Conservation (phyloP, 2,888 invertebrate species). For the Stomorhina lunata region DNA sequence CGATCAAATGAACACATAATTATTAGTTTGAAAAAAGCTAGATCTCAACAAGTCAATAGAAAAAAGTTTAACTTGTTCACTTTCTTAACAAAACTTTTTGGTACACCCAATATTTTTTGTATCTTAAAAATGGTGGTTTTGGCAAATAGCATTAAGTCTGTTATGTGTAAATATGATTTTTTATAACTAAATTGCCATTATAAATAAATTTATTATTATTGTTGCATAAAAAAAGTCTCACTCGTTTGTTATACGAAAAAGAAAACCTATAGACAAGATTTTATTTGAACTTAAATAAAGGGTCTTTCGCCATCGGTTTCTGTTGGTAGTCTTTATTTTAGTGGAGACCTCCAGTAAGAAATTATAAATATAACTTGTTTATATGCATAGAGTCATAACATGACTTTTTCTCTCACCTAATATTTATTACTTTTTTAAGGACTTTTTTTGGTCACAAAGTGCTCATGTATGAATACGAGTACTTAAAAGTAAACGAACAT, state of each 20-base stretch:
- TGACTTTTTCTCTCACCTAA: not conserved
- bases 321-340: no score
- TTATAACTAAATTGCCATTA: conserved; percentile 52
- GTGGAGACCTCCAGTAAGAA: no score
- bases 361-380: no score
- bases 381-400: not conserved
- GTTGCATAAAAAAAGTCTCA: not conserved
- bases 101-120: no score
- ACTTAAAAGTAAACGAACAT: not conserved
- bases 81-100: no score
- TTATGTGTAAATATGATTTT: conserved; percentile 44
- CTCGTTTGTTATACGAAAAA: not conserved
- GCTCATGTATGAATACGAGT: not conserved
- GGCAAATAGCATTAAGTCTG: conserved; percentile 42
- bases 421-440: not conserved
- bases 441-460: conserved; percentile 10
- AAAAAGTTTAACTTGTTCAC: no score
- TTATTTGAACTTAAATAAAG: conserved; percentile 13
- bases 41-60: no score
- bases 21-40: no score
- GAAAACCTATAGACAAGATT: conserved; percentile 1
- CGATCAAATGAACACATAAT: no score
- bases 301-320: no score
- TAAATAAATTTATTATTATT: conserved; percentile 56
- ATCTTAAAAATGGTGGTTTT: conserved; percentile 12